Base-by-base conservation (phyloP, 92 coral and sea anemone genomes). In the Porites lobata region DNA sequence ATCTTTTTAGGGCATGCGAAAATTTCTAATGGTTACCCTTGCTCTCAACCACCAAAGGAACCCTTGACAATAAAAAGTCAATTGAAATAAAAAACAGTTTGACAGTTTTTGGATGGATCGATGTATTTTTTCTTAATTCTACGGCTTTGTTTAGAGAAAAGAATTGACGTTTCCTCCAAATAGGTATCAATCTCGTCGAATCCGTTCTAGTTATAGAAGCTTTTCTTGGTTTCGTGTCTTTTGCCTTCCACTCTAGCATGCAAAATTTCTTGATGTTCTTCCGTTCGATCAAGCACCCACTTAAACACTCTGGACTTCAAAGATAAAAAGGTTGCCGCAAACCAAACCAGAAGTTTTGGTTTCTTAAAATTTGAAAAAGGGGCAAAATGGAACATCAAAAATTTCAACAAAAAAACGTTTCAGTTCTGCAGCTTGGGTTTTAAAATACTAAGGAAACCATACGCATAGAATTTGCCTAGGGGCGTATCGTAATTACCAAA, bases 221-320 rank as follows among this genome's bases (percentile, higher is more conserved):
- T 73, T 56, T 38, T 68, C 73, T 20, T 50, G 81, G 76, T 84
- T 84, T 75, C 87, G 87, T 84, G 87, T 32, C 72, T 8, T 52
- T 10, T 22, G 87, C 87, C 79, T 80, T 14, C 2, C 70, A 59
- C 15, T 84, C 69, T 32, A 72, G 87, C 87, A 76, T 84, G 73
- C 81, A 84, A 73, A 74, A 73, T 67, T 14, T 67, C 68, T 73
- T 1, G 54, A 17, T 51, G 78, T 62, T 74, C 63, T 83, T 75
- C 87, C 80, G 79, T 84, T 61, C 9, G 26, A 84, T 74, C 72
- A 84, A 84, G 80, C 70, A 73, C 80, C 79, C 53, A 24, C 72
- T 74, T 74, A 1, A n/a, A 65, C 70, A 68, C 86, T 29, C 47
- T 72, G 68, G 26, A 82, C 71, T 72, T 84, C 87, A 73, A 83